These are phyloP conservation scores for Trachelus tabidus DNA, from an alignment of 2,888 invertebrate genomes.

Conservation along the genomic window DNA sequence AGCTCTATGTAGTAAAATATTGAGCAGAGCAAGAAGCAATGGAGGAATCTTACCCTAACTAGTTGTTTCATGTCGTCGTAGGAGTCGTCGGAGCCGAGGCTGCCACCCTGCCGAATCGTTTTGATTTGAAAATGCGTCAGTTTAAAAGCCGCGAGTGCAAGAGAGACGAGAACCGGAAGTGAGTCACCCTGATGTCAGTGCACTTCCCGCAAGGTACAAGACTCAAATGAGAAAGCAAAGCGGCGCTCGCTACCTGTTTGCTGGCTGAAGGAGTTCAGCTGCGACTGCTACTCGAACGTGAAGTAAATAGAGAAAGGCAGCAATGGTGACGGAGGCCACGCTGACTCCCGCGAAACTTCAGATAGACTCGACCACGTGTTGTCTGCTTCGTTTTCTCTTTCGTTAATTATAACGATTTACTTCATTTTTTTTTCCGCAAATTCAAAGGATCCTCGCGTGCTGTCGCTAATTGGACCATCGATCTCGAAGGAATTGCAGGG, in stretches of 20 bases:
- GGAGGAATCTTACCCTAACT: slow-evolving; percentile 68
- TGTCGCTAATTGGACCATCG: not conserved
- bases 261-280: not conserved
- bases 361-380: not conserved
- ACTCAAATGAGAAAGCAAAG: not conserved
- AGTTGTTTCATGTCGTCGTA: slow-evolving; percentile 76
- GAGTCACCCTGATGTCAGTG: not conserved
- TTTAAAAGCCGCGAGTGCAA: not conserved
- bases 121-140: not conserved
- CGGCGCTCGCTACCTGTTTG: not conserved
- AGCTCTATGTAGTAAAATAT: not conserved
- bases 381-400: not conserved
- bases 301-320: not conserved
- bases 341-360: not conserved
- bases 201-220: not conserved
- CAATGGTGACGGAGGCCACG: not conserved
- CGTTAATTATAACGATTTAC: not conserved
- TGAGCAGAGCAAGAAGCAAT: not conserved
- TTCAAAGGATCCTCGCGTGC: not conserved
- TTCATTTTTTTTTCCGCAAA: too few relatives aligned
- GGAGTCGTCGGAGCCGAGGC: slow-evolving; percentile 73
- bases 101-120: slow-evolving; percentile 69
- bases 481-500: not conserved
- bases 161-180: slow-evolving; percentile 8
- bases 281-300: not conserved